phyloP scores from a whole-genome alignment of 1,140 invertebrate species.

The Drosophila tropicalis region DNA sequence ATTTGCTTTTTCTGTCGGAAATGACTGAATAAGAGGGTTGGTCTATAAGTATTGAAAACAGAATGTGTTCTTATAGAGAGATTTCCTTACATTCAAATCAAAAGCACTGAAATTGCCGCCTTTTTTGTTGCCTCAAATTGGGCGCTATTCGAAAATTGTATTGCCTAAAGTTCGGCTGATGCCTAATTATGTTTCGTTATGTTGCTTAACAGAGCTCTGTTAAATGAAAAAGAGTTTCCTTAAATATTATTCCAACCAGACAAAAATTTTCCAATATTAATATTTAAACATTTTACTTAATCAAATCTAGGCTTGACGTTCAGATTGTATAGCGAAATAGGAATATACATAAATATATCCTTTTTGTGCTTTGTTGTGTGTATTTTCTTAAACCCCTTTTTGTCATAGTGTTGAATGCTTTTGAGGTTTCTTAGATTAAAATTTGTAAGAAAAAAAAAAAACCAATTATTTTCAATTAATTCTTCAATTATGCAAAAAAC shows the following conservation, averaged over 20 bases:
- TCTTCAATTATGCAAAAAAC: background rate
- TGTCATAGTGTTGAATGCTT: too few species aligned
- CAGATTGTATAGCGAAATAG: too few species aligned
- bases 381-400: too few species aligned
- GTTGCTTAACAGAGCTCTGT: slow-evolving; percentile 19
- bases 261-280: too few species aligned
- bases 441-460: background rate
- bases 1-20: background rate
- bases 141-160: background rate
- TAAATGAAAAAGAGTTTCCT: background rate
- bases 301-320: too few species aligned
- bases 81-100: too few species aligned
- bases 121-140: background rate
- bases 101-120: too few species aligned
- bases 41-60: background rate
- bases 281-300: too few species aligned
- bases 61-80: too few species aligned
- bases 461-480: slow-evolving; percentile 6
- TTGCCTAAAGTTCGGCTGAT: background rate
- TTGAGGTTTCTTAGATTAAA: background rate
- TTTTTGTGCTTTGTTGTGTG: too few species aligned
- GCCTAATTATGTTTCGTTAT: slow-evolving; percentile 18
- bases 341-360: too few species aligned
- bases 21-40: background rate
- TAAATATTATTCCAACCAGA: background rate